Evolutionary conservation across 2,888 invertebrate species (phyloP), one percentile per base, ranked within the genome.

Genomic region (Baccha elongata): DNA sequence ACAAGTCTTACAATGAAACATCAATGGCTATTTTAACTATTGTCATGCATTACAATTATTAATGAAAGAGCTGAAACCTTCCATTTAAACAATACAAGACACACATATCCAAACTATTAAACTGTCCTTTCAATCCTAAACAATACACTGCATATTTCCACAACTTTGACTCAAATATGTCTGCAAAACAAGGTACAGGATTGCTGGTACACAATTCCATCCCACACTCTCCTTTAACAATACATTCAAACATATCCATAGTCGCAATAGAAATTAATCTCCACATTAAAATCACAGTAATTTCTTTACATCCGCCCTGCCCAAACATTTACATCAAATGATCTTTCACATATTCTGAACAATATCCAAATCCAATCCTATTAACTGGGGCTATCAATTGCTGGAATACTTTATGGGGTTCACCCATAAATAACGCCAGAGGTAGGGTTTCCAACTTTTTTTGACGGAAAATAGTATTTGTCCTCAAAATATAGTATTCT

Each of bases 351-450:
- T 21, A 62, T 52, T 2, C 29, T 68, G 6, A 21, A 23, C 4
- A 58, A 58, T 3, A 52, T 64, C 17, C 8, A 44, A 1, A 55
- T 29, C 72, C 65, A 0, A 32, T 60, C 7, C 40, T 78, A 4
- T 13, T 72, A 3, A 23, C 46, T 46, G 72, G 65, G 15, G 65
- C 65, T 26, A 32, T 71, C 4, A 69, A 76, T 26, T 35, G 44
- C 4, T 78, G 55, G 68, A 78, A 58, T 29, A 46, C 71, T 4
- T 13, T 76, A 15, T 71, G 65, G 72, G 78, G 71, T 3, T 71
- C 58, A 4, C 15, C 21, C 2, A 3, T 58, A 7, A 37, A 40
- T 1, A 71, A 78, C 19, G 2, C n/a, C 8, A 62, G 55, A 23
- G 76, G 69, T 15, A 32, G 19, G 5, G 23, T n/a, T n/a, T n/a